phyloP scores from a whole-genome alignment of 2,797 vertebrate species.

The Numenius phaeopus region DNA sequence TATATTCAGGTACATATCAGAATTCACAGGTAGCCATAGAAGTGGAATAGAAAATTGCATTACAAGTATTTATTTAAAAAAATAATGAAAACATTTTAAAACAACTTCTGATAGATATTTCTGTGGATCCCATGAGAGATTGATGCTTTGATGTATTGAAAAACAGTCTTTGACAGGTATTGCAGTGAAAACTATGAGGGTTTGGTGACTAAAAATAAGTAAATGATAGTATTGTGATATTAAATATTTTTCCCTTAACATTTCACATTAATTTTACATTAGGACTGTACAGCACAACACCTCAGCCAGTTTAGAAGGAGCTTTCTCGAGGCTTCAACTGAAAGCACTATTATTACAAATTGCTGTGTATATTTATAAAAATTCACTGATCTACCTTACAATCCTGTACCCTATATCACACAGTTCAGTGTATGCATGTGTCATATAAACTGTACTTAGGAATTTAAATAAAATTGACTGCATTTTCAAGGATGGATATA shows the following conservation, averaged over 20 bases:
- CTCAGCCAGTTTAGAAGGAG: neutral
- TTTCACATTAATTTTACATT: neutral
- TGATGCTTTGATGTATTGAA: neutral
- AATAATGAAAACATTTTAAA: neutral
- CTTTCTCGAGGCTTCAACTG: neutral
- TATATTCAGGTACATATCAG: neutral
- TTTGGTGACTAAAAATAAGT: neutral
- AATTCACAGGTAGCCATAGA: neutral
- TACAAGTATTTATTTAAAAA: neutral
- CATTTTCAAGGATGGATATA: neutral
- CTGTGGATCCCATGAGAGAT: neutral
- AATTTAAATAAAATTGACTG: neutral
- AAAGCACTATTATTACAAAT: neutral
- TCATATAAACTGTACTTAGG: neutral
- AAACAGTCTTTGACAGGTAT: neutral
- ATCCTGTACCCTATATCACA: neutral
- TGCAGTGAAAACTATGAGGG: neutral
- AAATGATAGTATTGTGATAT: neutral
- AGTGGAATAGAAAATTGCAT: neutral
- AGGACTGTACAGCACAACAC: neutral
- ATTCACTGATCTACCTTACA: neutral
- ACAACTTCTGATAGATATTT: neutral
- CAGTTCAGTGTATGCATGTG: rapidly evolving
- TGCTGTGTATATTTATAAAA: neutral
- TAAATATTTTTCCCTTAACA: neutral